These are phyloP conservation scores for Dysmachus trigonus DNA, from an alignment of 2,888 invertebrate genomes.

Conservation along the genomic window DNA sequence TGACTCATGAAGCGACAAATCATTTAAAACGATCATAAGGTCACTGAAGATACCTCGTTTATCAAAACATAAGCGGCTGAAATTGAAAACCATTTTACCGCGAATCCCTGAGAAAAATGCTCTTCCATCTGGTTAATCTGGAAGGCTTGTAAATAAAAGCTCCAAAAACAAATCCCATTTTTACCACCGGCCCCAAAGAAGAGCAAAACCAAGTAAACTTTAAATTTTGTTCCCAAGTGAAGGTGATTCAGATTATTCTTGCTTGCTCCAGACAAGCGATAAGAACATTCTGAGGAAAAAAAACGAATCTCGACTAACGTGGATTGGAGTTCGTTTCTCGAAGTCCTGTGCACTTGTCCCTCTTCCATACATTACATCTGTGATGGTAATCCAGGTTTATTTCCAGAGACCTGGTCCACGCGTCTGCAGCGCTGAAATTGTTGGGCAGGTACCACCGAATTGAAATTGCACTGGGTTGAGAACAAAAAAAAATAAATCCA, in stretches of 20 bases:
- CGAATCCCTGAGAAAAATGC: background rate
- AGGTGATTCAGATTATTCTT: background rate
- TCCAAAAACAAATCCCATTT: background rate
- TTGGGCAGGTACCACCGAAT: background rate
- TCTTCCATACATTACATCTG: background rate
- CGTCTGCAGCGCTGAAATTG: background rate
- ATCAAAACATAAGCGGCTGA: background rate
- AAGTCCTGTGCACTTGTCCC: background rate
- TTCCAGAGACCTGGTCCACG: background rate
- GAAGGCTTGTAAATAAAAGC: background rate
- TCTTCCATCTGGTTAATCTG: background rate
- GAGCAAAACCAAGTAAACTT: background rate
- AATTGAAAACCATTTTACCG: background rate
- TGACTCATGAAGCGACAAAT: background rate
- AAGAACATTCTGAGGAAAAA: conserved; percentile 18
- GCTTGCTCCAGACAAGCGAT: conserved; percentile 17
- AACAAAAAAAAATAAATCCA: conserved; percentile 16
- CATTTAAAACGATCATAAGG: background rate
- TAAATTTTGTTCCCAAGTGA: background rate
- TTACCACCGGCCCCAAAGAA: background rate
- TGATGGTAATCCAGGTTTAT: background rate
- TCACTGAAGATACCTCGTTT: background rate
- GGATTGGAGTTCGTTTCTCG: background rate
- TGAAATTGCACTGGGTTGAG: conserved; percentile 4
- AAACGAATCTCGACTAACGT: background rate